A percentile compares a stretch with the other conserved stretches of the same genome.
These are phyloP conservation scores for Tylochromis polylepis DNA, from an alignment of 2,113 vertebrate genomes.

Conservation along the genomic window DNA sequence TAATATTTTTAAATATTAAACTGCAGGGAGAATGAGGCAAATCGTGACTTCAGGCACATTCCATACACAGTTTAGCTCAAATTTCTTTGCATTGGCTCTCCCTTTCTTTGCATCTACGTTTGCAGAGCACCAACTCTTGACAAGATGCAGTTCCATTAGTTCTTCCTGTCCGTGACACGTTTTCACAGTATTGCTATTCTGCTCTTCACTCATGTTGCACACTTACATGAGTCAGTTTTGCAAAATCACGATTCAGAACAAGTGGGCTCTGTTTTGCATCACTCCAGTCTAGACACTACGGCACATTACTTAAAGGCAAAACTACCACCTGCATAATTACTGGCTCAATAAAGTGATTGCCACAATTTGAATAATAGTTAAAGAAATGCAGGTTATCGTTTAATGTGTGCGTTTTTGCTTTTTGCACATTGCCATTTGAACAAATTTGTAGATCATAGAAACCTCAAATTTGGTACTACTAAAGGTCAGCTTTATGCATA, in stretches of 20 bases:
- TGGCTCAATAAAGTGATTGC: conserved; percentile 9
- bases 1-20: background rate
- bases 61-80: background rate
- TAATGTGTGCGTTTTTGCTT: background rate
- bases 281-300: conserved; percentile 47
- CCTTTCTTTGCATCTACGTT: background rate
- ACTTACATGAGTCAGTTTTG: conserved; percentile 27
- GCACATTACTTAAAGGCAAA: conserved; percentile 13
- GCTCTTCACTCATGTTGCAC: background rate
- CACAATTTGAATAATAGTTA: conserved; percentile 20
- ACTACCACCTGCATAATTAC: conserved; percentile 23
- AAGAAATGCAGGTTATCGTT: conserved; percentile 31
- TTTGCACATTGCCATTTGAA: conserved; percentile 3
- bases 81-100: conserved; percentile 44
- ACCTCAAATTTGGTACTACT: background rate
- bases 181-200: background rate
- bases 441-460: background rate
- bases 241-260: conserved; percentile 42
- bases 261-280: conserved; percentile 51
- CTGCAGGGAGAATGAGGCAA: background rate
- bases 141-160: conserved; percentile 24
- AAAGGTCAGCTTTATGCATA: background rate
- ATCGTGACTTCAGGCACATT: background rate
- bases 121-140: conserved; percentile 22
- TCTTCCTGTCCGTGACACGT: background rate